phyloP scores from a whole-genome alignment of 2,888 invertebrate genomes.

The Nomada ruficornis region DNA sequence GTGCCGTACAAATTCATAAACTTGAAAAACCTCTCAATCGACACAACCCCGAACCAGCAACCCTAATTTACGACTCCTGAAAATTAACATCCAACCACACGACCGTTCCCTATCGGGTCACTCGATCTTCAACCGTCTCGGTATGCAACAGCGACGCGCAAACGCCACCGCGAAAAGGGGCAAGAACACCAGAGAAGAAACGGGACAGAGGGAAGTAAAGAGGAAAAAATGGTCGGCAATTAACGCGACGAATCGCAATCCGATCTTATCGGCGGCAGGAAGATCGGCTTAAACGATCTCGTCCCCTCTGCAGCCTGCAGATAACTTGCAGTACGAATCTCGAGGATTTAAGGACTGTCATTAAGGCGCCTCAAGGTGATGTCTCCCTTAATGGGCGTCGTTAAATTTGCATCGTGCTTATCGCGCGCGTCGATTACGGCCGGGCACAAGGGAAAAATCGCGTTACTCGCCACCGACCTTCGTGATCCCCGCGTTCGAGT shows the following conservation, averaged over 20 bases:
- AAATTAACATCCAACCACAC: neutral
- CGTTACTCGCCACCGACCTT: slow-evolving; percentile 31
- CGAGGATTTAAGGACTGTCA: slow-evolving; percentile 54
- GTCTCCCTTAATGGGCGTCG: slow-evolving; percentile 63
- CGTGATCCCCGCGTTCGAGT: slow-evolving; percentile 18
- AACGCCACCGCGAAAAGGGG: neutral
- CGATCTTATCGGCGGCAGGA: slow-evolving; percentile 44
- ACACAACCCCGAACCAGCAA: neutral
- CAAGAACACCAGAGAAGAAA: neutral
- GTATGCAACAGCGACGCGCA: neutral
- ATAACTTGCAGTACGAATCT: slow-evolving; percentile 47
- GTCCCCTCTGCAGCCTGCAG: slow-evolving; percentile 4
- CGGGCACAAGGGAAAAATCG: slow-evolving; percentile 46
- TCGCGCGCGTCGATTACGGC: slow-evolving; percentile 43
- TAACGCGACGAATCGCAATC: slow-evolving; percentile 43
- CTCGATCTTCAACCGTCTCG: neutral
- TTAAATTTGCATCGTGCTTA: slow-evolving; percentile 62
- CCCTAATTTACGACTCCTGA: slow-evolving; percentile 10
- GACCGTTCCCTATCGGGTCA: neutral
- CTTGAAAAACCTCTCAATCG: neutral
- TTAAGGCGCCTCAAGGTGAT: slow-evolving; percentile 60
- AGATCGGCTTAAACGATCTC: slow-evolving; percentile 55
- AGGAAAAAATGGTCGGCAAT: slow-evolving; percentile 31
- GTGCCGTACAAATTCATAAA: neutral
- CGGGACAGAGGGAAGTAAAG: neutral